Conservation (phyloP, 2,113 vertebrate species). For the Antennarius striatus region DNA sequence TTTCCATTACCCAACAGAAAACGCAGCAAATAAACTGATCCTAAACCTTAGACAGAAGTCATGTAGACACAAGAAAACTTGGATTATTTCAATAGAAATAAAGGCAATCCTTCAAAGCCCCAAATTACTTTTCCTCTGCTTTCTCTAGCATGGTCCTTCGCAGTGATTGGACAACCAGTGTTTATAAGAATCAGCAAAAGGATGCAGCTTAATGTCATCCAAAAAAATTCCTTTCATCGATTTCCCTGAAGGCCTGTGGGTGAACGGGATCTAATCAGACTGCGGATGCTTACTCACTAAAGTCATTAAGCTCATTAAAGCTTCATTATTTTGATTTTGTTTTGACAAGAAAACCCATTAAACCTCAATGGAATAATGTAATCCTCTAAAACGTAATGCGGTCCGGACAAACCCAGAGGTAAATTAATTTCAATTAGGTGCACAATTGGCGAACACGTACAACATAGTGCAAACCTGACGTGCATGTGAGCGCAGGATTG, state of each 20-base stretch:
- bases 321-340: conserved; percentile 69
- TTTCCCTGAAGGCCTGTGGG: conserved; percentile 34
- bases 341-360: conserved; percentile 66
- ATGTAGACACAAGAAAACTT: too few relatives aligned
- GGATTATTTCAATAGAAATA: too few relatives aligned
- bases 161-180: not conserved
- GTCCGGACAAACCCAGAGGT: conserved; percentile 16
- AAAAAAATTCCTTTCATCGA: conserved; percentile 52
- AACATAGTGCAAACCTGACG: conserved; percentile 7
- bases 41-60: too few relatives aligned
- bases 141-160: not conserved
- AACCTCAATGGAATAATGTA: conserved; percentile 51
- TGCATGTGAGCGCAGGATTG: conserved; percentile 21
- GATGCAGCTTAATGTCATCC: conserved; percentile 37
- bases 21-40: too few relatives aligned
- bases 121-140: too few relatives aligned
- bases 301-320: conserved; percentile 70
- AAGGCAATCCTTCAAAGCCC: too few relatives aligned
- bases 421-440: conserved; percentile 61
- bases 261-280: conserved; percentile 56
- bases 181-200: conserved; percentile 11
- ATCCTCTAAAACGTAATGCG: conserved; percentile 49
- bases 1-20: too few relatives aligned
- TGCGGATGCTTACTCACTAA: conserved; percentile 54
- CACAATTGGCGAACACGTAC: conserved; percentile 17